These are phyloP conservation scores for Ivindomyrus marchei DNA, from an alignment of 2,113 vertebrate genomes.

Conservation along the genomic window DNA sequence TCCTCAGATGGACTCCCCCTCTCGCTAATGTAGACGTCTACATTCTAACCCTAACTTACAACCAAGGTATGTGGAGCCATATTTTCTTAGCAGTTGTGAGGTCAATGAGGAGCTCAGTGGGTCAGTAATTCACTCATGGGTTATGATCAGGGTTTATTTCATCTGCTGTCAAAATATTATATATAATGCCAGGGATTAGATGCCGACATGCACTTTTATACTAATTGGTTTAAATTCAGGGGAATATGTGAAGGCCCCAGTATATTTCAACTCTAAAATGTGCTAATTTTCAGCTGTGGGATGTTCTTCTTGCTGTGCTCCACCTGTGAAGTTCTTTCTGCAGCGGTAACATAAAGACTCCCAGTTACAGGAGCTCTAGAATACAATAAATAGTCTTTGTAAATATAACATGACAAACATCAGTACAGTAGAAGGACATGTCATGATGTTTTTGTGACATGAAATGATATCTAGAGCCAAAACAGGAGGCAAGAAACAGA, in stretches of 20 bases:
- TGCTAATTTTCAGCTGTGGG: not conserved
- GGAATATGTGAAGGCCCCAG: not conserved
- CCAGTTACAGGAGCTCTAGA: not conserved
- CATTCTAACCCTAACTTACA: conserved; percentile 72
- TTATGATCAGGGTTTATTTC: not conserved
- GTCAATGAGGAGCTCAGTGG: not conserved
- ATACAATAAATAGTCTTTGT: not conserved
- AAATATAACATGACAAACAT: not conserved
- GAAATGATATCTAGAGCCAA: not conserved
- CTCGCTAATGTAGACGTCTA: conserved; percentile 81
- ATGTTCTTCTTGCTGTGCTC: not conserved
- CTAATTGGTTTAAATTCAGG: not conserved
- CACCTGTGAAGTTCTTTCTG: not conserved
- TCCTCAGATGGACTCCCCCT: conserved; percentile 80
- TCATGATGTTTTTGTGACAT: not conserved
- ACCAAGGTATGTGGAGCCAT: conserved; percentile 56
- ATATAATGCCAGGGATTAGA: not conserved
- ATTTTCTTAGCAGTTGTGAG: not conserved
- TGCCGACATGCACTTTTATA: not conserved
- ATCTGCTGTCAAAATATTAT: not conserved
- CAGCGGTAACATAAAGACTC: not conserved
- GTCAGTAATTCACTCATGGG: not conserved
- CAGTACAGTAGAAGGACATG: not conserved
- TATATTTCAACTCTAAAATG: not conserved
- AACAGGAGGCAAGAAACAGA: not conserved